Evolutionary conservation across 2,888 invertebrate genomes (phyloP).

Genomic region (Celastrina argiolus): DNA sequence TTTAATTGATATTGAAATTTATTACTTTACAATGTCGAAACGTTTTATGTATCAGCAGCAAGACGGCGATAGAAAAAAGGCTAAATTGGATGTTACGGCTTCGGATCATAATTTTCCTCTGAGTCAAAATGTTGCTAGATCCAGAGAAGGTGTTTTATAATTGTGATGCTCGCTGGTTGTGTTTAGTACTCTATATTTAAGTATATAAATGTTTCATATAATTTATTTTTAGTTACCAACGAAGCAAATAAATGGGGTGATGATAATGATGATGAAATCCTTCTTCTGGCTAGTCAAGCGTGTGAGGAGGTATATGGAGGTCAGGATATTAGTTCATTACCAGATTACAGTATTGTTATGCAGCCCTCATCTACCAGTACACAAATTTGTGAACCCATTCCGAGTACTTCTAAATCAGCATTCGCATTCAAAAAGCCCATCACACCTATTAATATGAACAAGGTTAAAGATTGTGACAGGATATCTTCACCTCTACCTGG

Average conservation of each 20-base stretch:
- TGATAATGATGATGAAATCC: conserved; percentile 68
- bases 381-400: conserved; percentile 45
- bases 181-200: too few species aligned
- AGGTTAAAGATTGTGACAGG: conserved; percentile 54
- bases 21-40: conserved; percentile 55
- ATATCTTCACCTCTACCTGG: conserved; percentile 65
- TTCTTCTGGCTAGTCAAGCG: conserved; percentile 67
- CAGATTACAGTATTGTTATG: conserved; percentile 62
- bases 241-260: conserved; percentile 61
- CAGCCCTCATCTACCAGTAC: conserved; percentile 63
- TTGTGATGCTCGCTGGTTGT: background rate
- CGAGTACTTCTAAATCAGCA: conserved; percentile 51
- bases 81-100: conserved; percentile 60
- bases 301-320: conserved; percentile 58
- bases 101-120: conserved; percentile 68
- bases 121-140: conserved; percentile 55
- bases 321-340: conserved; percentile 42
- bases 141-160: conserved; percentile 46
- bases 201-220: too few species aligned
- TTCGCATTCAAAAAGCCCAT: conserved; percentile 61
- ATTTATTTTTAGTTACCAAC: conserved; percentile 36
- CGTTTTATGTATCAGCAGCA: conserved; percentile 54
- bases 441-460: conserved; percentile 42
- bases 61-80: conserved; percentile 58
- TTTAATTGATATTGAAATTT: too few species aligned